Base-by-base conservation (phyloP, 2,797 vertebrate species). In the Oceanodroma leucorhoa region DNA sequence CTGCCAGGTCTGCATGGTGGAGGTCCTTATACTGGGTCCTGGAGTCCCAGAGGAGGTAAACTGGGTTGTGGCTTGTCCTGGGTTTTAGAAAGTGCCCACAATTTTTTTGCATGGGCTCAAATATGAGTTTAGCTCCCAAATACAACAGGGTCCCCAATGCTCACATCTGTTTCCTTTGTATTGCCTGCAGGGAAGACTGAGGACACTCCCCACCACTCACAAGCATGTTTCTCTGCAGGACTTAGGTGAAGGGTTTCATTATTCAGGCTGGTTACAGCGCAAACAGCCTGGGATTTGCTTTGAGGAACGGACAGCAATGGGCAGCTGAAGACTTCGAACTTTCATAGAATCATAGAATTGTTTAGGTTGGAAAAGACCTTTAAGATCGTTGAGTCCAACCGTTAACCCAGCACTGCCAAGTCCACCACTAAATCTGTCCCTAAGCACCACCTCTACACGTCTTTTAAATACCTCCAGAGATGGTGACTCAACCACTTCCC, bases 201-300 rank as follows among this genome's bases (percentile, higher is more conserved):
- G 27, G 61, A 30, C 26, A 12, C 46, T 45, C 23, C 51, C 34
- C 48, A 30, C 2, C 0, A 1, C 20, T 45, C 46, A 10, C 12
- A 51, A 54, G 51, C 0, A 2, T 34, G 21, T 65, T 60, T 36
- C 45, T 51, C 69, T 62, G 34, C 58, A 67, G 43, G 26, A 29
- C 32, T 46, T 27, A 21, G 10, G n/a, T n/a, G 61, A 61, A 66
- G 54, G 16, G 17, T 55, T 87, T 71, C 22, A 2, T 48, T 40
- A 26, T n/a, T 71, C 18, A 46, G 64, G 17, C 79, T 85, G 78
- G 22, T 20, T 9, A 11, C 45, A n/a, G 73, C 4, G 1, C 21
- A 19, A 17, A 14, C 19, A 75, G 50, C 55, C 12, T 0, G 1
- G 65, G 30, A 26, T 86, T 58, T 78, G 36, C 73, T 81, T 10